A percentile compares a stretch with the other conserved stretches of the same genome.
phyloP scores from a whole-genome alignment of 2,888 invertebrate genomes.

The Cheilosia impressa region DNA sequence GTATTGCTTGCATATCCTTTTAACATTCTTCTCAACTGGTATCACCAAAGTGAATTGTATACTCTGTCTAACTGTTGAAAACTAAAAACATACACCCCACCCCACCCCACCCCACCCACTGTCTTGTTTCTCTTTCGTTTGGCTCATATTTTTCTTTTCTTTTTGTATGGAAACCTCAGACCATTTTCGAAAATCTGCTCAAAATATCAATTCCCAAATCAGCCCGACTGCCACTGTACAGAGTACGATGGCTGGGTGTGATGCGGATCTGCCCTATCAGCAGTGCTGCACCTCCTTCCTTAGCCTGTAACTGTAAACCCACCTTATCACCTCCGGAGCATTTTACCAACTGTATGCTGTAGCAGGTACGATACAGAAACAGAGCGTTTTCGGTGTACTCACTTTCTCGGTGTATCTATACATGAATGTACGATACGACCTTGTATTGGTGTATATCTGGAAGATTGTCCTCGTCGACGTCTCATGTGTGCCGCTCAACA shows the following conservation, averaged over 20 bases:
- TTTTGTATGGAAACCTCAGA: constrained; percentile 37
- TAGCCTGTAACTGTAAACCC: constrained; percentile 13
- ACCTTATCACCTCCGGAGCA: constrained; percentile 31
- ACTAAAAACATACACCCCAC: not conserved
- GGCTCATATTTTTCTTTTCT: too few species aligned
- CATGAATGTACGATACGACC: not conserved
- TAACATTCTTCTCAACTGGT: constrained; percentile 26
- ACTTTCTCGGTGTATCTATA: constrained; percentile 4
- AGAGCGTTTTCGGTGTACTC: constrained; percentile 12
- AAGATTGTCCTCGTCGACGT: constrained; percentile 44
- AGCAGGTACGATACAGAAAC: constrained; percentile 15
- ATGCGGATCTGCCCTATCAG: constrained; percentile 23
- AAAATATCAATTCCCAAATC: constrained; percentile 52
- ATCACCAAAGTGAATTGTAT: constrained; percentile 6
- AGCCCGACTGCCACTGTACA: constrained; percentile 1
- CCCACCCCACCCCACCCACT: not conserved
- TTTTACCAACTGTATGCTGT: constrained; percentile 13
- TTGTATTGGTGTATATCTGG: constrained; percentile 7
- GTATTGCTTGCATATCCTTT: constrained; percentile 43
- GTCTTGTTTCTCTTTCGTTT: constrained; percentile 25
- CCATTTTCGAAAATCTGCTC: constrained; percentile 63
- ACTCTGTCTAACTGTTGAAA: not conserved
- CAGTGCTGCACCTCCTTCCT: constrained; percentile 24
- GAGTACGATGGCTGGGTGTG: not conserved
- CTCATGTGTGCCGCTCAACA: constrained; percentile 64